Evolutionary conservation across 1,140 invertebrate species (phyloP), one percentile per base, ranked within the genome.

Genomic region (Pygmarrhopalites habei): DNA sequence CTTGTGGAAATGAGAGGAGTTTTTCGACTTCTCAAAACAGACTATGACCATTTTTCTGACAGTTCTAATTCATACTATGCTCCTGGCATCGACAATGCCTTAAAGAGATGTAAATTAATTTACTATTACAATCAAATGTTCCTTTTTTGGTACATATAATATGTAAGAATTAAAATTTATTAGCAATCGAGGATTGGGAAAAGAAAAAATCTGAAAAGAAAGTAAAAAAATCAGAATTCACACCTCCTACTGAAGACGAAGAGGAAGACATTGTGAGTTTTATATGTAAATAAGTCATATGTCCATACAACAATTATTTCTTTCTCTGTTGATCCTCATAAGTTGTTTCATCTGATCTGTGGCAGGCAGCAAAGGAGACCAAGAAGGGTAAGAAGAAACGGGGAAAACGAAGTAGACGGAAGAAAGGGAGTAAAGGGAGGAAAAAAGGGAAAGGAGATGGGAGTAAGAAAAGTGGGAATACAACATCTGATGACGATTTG

Each of bases 31-130:
- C 19, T 69, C 0, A 64, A 64, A 60, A 53, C 62, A n/a, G 63
- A 64, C 19, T 69, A 69, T 30, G 68, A 69, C 41, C 68, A 69
- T 53, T 64, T 56, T 55, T 66, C 64, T 1, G 62, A 61, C 29
- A 60, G 52, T 5, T 61, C 46, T 17, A 46, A 51, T 17, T 63
- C 60, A 10, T 69, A 61, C 43, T 69, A 58, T 43, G 43, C 68
- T 12, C 68, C 68, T 1, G 58, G 61, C 26, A 46, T 64, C n/a
- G 44, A 64, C 15, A 64, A 61, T 17, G 60, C 68, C 23, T 41
- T 69, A 1, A 60, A 65, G 53, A 43, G 47, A 58, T 66, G 67
- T 69, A 58, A 62, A 15, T 46, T 12, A n/a, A n/a, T n/a, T n/a
- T n/a, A n/a, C n/a, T n/a, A n/a, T n/a, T n/a, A n/a, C n/a, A n/a